Evolutionary conservation across 2,113 vertebrate species (phyloP).

Genomic region (Morone saxatilis): DNA sequence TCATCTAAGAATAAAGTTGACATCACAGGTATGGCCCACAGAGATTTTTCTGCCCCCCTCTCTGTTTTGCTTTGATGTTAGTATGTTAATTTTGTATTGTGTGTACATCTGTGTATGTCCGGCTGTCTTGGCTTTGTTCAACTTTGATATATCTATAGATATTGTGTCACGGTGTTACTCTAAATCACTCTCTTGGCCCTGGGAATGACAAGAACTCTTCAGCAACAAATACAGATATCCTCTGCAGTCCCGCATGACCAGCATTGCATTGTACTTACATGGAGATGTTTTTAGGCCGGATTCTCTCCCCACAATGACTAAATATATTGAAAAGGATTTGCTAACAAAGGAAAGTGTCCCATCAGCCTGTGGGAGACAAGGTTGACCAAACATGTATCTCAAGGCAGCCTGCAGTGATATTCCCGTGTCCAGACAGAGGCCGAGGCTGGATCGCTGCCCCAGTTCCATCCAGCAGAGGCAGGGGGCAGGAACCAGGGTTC

Average conservation of each 20-base stretch:
- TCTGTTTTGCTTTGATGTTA: constrained; percentile 24
- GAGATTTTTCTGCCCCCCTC: constrained; percentile 17
- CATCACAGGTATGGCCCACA: constrained; percentile 61
- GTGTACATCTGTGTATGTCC: constrained; percentile 15
- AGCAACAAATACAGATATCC: constrained; percentile 41
- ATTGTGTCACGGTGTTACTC: constrained; percentile 41
- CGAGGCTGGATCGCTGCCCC: constrained; percentile 63
- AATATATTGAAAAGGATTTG: constrained; percentile 67
- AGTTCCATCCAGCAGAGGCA: constrained; percentile 64
- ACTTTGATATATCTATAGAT: constrained; percentile 36
- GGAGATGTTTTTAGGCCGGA: constrained; percentile 46
- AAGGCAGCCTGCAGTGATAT: constrained; percentile 77
- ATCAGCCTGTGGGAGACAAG: constrained; percentile 25
- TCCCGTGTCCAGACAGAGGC: constrained; percentile 63
- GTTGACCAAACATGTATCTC: constrained; percentile 72
- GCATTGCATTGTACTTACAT: constrained; percentile 49
- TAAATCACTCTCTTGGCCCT: constrained; percentile 27
- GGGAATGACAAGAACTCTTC: constrained; percentile 37
- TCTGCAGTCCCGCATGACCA: constrained; percentile 34
- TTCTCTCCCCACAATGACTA: constrained; percentile 39
- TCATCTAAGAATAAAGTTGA: constrained; percentile 78
- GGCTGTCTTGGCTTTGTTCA: constrained; percentile 26
- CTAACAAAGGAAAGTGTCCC: constrained; percentile 52
- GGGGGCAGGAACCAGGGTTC: constrained; percentile 48
- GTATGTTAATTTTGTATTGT: constrained; percentile 23